Conservation (phyloP, 2,113 vertebrate genomes). For the Euleptes europaea region DNA sequence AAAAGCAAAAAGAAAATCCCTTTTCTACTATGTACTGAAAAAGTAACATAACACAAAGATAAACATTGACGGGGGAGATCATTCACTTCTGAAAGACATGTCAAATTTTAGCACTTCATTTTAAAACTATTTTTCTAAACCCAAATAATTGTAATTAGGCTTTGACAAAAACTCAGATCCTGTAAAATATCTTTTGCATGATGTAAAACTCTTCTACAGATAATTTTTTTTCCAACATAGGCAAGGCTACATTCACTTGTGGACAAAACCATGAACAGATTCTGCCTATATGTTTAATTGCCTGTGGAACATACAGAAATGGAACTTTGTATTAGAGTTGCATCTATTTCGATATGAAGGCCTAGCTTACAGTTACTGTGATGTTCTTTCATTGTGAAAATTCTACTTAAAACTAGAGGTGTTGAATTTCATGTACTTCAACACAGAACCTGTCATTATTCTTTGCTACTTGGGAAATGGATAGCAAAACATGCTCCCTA, state of each 20-base stretch:
- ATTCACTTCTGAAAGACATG: background rate
- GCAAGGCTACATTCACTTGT: background rate
- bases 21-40: background rate
- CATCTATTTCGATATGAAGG: background rate
- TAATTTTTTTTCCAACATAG: background rate
- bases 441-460: background rate
- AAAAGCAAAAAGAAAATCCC: background rate
- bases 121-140: background rate
- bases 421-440: background rate
- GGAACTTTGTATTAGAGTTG: background rate
- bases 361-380: background rate
- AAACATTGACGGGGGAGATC: background rate
- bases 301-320: background rate
- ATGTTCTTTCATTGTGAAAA: background rate
- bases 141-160: background rate
- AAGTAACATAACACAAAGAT: background rate
- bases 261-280: background rate
- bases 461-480: background rate
- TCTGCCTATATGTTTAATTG: background rate
- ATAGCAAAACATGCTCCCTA: background rate
- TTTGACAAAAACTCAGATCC: background rate
- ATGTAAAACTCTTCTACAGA: background rate
- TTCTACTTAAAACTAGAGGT: background rate
- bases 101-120: background rate
- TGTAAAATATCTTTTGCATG: background rate